Base-by-base conservation (phyloP, 1,140 invertebrate species). In the Centruroides sculpturatus region DNA sequence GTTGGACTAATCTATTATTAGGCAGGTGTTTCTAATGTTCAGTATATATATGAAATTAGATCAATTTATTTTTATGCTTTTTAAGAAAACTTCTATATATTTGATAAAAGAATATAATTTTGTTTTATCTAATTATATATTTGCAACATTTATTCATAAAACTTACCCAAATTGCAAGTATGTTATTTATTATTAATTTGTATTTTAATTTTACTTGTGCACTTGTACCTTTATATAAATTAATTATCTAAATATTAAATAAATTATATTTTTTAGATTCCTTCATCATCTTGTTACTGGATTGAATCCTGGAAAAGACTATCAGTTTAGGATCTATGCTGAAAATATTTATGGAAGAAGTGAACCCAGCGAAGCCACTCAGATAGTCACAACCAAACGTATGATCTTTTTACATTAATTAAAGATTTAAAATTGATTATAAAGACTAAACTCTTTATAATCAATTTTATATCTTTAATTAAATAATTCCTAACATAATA, bases 331-430 rank as follows among this genome's bases (percentile, higher is more conserved):
- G 59, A 85, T 99, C 0, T 93, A 87, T 69, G 94, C 96, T 57
- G 80, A 99, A 73, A 99, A 99, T 73, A 88, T 97, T 11, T 93
- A 97, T 72, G 97, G 97, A n/a, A 78, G 90, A 57, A 95, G 92
- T 52, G 88, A 95, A 68, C 85, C 95, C 5, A 93, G 89, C 69
- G 72, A 60, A 5, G 3, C 48, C 6, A 64, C 69, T 23, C n/a
- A 54, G 41, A 48, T 56, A 6, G 61, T 69, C 3, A 59, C 49
- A 13, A 70, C 68, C 4, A 62, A 62, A 54, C 51, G 65, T 66
- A 62, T 59, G 59, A 35, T 51, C 59, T 52, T 60, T 53, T 35
- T 4, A 53, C 36, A n/a, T n/a, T n/a, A n/a, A 41, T 7, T 41
- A 41, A 41, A 41, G 7, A 41, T 41, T 4, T 41, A 41, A 41